Evolutionary conservation across 2,888 invertebrate genomes (phyloP).

Genomic region (Heteromurus nitidus): DNA sequence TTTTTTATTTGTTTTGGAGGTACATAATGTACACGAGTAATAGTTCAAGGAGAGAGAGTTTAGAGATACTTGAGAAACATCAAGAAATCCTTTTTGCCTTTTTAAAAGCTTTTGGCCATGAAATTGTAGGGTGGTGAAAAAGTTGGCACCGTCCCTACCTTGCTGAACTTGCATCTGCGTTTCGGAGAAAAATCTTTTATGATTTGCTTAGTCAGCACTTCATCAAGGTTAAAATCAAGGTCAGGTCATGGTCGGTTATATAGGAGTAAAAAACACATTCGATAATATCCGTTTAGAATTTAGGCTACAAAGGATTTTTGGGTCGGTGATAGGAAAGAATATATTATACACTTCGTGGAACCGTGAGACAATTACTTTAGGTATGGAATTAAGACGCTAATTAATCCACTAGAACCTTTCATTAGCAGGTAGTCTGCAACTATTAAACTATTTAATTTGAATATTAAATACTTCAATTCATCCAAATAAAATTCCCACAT

Average conservation of each 20-base stretch:
- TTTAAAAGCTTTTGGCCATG: not conserved
- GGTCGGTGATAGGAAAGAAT: too few species aligned
- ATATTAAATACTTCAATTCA: too few species aligned
- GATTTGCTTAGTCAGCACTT: conserved; percentile 20
- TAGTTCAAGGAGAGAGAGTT: not conserved
- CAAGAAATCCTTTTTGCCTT: not conserved
- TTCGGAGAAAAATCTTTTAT: conserved; percentile 29
- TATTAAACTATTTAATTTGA: too few species aligned
- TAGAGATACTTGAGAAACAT: not conserved
- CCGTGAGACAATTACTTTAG: too few species aligned
- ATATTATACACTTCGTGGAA: too few species aligned
- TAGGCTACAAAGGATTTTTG: too few species aligned
- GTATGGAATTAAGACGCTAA: too few species aligned
- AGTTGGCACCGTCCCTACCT: not conserved
- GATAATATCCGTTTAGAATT: too few species aligned
- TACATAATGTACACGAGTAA: not conserved
- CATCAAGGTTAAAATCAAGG: conserved; percentile 55
- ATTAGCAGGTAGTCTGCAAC: too few species aligned
- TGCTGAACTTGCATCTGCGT: not conserved
- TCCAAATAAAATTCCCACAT: too few species aligned
- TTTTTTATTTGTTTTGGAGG: conserved; percentile 16
- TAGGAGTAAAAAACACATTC: too few species aligned
- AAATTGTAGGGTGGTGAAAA: not conserved
- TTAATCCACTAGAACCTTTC: too few species aligned
- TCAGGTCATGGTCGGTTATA: conserved; percentile 61